Evolutionary conservation across 2,113 vertebrate species (phyloP).

Genomic region (Macquaria australasica): DNA sequence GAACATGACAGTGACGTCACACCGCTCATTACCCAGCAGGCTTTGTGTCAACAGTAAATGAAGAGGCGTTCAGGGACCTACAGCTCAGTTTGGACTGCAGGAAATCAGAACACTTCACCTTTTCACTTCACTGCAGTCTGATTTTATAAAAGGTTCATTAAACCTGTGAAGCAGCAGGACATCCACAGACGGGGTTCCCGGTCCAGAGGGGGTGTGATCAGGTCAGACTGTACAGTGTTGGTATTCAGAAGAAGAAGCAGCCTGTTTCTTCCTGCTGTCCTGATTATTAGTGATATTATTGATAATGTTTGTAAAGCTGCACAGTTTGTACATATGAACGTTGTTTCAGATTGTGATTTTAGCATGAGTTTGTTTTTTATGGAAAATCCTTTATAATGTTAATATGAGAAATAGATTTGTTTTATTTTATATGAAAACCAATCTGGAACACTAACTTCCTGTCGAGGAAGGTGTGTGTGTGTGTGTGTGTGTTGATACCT

Average conservation of each 20-base stretch:
- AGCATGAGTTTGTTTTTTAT: slow-evolving; percentile 46
- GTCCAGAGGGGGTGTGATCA: not conserved
- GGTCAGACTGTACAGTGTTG: too few relatives aligned
- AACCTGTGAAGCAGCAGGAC: not conserved
- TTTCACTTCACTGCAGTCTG: not conserved
- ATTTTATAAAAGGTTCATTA: not conserved
- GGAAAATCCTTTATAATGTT: slow-evolving; percentile 15
- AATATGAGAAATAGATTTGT: not conserved
- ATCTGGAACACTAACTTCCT: slow-evolving; percentile 23
- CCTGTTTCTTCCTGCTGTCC: not conserved
- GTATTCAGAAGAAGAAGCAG: too few relatives aligned
- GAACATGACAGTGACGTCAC: too few relatives aligned
- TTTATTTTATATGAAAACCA: slow-evolving; percentile 25
- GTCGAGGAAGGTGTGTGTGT: not conserved
- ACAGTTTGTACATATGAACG: slow-evolving; percentile 35
- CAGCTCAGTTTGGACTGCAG: not conserved
- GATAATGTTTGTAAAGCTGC: not conserved
- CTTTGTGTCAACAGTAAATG: not conserved
- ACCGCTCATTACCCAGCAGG: not conserved
- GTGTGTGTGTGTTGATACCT: slow-evolving; percentile 10
- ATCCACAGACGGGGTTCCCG: not conserved
- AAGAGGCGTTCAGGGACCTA: slow-evolving; percentile 7
- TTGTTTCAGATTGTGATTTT: slow-evolving; percentile 13
- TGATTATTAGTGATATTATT: not conserved
- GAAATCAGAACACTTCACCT: not conserved